Conservation (phyloP, 2,888 invertebrate genomes). For the Meiosimyza platycephala region DNA sequence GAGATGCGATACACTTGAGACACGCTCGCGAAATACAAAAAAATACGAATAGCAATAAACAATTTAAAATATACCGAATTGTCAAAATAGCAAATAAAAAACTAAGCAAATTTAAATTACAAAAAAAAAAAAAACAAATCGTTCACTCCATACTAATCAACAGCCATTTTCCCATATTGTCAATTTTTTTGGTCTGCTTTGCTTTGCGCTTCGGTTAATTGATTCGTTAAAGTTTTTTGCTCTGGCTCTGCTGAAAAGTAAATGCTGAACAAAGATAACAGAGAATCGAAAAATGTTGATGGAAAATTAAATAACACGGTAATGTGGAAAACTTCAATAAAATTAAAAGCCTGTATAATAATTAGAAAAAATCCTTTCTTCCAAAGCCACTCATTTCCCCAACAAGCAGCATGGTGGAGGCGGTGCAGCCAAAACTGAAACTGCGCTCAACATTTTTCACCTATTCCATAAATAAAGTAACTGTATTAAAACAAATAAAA, state of each 20-base stretch:
- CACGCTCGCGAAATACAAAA: no score
- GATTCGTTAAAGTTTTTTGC: slow-evolving; percentile 7
- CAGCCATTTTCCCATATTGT: slow-evolving; percentile 1
- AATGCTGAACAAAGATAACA: not conserved
- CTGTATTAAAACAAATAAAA: no score
- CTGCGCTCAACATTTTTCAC: no score
- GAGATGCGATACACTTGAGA: no score
- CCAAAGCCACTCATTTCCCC: no score
- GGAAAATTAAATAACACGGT: not conserved
- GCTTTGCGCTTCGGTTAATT: slow-evolving; percentile 15
- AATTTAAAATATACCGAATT: no score
- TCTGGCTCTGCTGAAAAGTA: not conserved
- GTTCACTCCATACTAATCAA: not conserved
- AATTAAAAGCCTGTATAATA: not conserved
- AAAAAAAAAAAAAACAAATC: not conserved
- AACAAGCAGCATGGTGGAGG: no score
- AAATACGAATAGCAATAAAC: no score
- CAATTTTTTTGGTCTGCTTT: not conserved
- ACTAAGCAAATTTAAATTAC: not conserved
- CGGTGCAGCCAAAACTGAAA: no score
- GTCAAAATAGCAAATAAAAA: no score
- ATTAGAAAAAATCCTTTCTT: no score
- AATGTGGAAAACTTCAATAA: not conserved
- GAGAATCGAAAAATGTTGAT: not conserved
- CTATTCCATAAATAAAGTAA: no score